Evolutionary conservation across 2,888 invertebrate species (phyloP).

Genomic region (Acleris literana): DNA sequence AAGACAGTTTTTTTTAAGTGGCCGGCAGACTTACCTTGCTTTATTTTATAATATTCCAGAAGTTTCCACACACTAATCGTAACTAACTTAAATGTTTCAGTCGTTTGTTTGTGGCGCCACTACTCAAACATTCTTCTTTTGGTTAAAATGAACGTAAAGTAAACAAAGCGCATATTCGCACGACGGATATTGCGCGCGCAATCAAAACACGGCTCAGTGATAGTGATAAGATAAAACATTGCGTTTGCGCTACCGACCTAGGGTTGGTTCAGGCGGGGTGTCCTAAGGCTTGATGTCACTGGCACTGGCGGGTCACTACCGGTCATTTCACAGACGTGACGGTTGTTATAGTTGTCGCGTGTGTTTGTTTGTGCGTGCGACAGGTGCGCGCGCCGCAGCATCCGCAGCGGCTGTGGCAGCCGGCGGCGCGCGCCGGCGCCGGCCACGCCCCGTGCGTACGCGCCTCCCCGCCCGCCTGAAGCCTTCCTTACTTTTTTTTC

Average conservation of each 20-base stretch:
- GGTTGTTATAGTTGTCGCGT: conserved; percentile 45
- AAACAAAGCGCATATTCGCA: conserved; percentile 56
- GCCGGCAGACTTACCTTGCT: neutral
- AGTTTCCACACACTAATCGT: conserved; percentile 1
- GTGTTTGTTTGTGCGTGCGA: conserved; percentile 44
- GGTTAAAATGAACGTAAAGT: conserved; percentile 20
- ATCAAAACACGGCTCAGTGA: conserved; percentile 55
- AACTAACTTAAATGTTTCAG: neutral
- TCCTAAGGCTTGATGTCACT: conserved; percentile 55
- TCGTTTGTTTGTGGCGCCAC: conserved; percentile 1
- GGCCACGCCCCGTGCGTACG: conserved; percentile 72
- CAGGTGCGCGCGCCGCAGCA: conserved; percentile 77
- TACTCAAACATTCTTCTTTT: conserved; percentile 12
- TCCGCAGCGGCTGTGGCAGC: conserved; percentile 67
- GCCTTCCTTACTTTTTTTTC: conserved; percentile 22
- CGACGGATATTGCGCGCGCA: conserved; percentile 60
- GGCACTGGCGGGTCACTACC: conserved; percentile 68
- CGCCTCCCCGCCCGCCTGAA: conserved; percentile 65
- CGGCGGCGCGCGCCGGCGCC: conserved; percentile 45
- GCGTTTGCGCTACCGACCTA: conserved; percentile 68
- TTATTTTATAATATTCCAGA: neutral
- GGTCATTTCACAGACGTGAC: conserved; percentile 61
- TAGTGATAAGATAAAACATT: conserved; percentile 66
- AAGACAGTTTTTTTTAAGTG: conserved; percentile 12
- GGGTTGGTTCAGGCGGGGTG: conserved; percentile 63